Evolutionary conservation across 2,113 vertebrate species (phyloP).

Genomic region (Actenoides hombroni): DNA sequence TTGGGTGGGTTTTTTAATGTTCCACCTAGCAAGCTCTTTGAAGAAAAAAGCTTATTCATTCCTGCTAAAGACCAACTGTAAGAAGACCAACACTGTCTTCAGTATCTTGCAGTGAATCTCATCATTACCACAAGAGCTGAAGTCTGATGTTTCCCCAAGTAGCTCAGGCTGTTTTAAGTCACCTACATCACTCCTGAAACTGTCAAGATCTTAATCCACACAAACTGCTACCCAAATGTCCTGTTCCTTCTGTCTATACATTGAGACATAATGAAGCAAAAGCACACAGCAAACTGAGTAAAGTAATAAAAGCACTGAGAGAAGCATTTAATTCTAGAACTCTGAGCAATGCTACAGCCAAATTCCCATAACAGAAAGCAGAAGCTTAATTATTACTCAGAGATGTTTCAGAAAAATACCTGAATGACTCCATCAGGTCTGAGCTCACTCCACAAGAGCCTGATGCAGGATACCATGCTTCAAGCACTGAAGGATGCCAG

Average conservation of each 20-base stretch:
- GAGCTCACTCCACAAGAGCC: slow-evolving; percentile 86
- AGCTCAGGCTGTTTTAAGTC: not conserved
- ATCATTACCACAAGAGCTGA: not conserved
- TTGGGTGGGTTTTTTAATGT: too few relatives aligned
- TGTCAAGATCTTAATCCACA: not conserved
- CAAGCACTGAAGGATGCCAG: slow-evolving; percentile 72
- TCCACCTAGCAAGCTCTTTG: not conserved
- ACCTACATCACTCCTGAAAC: not conserved
- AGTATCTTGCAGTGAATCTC: not conserved
- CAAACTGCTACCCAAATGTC: not conserved
- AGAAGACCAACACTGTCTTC: not conserved
- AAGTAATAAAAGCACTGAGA: not conserved
- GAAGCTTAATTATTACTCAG: not conserved
- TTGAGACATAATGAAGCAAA: not conserved
- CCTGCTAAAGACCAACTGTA: not conserved
- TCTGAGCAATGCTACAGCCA: not conserved
- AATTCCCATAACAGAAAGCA: not conserved
- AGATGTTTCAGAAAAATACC: slow-evolving; percentile 69
- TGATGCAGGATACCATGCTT: slow-evolving; percentile 87
- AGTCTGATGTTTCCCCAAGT: not conserved
- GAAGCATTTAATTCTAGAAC: not conserved
- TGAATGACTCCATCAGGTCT: slow-evolving; percentile 90
- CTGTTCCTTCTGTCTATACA: not conserved
- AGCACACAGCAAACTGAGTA: not conserved
- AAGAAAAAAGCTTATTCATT: not conserved